These are phyloP conservation scores for Passer montanus DNA, from an alignment of 2,113 vertebrate species.

Conservation along the genomic window DNA sequence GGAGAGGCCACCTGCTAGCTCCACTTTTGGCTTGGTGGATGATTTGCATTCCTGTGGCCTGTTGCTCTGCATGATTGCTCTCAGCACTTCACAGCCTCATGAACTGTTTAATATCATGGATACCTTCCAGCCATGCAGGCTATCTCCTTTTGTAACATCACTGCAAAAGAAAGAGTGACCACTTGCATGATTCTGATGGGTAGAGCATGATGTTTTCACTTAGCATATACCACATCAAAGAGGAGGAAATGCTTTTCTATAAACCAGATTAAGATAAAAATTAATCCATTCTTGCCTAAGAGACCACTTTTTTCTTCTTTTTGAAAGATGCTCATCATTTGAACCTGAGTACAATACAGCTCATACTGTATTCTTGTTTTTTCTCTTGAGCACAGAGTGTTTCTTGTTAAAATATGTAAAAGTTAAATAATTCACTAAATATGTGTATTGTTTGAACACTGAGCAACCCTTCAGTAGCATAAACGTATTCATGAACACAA, in stretches of 20 bases:
- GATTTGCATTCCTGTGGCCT: conserved; percentile 97
- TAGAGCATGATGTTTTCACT: conserved; percentile 69
- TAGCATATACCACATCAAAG: conserved; percentile 69
- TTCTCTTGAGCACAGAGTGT: not conserved
- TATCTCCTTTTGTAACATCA: conserved; percentile 77
- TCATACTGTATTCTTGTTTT: not conserved
- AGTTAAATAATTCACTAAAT: not conserved
- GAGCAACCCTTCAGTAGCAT: not conserved
- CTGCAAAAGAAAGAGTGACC: conserved; percentile 57
- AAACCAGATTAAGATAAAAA: conserved; percentile 70
- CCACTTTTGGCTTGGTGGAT: conserved; percentile 82
- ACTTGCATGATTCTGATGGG: conserved; percentile 53
- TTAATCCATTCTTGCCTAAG: conserved; percentile 79
- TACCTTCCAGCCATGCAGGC: conserved; percentile 81
- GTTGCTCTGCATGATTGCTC: conserved; percentile 88
- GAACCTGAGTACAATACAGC: not conserved
- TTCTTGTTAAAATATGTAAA: not conserved
- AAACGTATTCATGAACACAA: not conserved
- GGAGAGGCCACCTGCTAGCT: conserved; percentile 93
- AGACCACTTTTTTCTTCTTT: conserved; percentile 8
- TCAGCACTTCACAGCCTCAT: conserved; percentile 85
- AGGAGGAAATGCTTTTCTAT: conserved; percentile 60
- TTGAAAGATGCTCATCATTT: conserved; percentile 35
- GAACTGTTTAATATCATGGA: conserved; percentile 89
- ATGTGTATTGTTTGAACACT: not conserved